Conservation (phyloP, 2,113 vertebrate species). For the Apus apus region DNA sequence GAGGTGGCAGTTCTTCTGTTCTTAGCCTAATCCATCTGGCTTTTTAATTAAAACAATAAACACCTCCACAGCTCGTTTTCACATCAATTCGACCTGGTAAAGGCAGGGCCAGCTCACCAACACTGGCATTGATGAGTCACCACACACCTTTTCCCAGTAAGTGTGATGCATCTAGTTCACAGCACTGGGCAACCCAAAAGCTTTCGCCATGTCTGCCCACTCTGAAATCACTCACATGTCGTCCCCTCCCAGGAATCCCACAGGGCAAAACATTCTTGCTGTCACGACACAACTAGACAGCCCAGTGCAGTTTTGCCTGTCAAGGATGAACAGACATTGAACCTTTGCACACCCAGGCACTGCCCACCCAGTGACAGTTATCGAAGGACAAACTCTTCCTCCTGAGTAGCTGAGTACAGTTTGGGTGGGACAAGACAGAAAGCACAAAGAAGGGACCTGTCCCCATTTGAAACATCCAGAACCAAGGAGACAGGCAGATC, state of each 20-base stretch:
- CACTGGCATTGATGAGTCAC: background rate
- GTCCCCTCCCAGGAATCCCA: background rate
- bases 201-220: background rate
- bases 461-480: background rate
- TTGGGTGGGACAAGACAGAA: background rate
- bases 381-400: background rate
- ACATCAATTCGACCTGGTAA: background rate
- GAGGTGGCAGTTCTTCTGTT: background rate
- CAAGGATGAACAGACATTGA: accelerated
- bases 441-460: background rate
- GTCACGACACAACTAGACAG: background rate
- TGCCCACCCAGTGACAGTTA: background rate
- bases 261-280: background rate
- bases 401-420: background rate
- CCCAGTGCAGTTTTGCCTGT: background rate
- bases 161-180: background rate
- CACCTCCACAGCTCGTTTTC: background rate
- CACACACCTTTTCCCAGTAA: background rate
- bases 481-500: background rate
- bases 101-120: background rate
- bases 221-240: background rate
- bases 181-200: background rate
- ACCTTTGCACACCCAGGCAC: background rate
- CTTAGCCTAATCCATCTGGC: background rate
- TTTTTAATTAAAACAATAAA: background rate